A percentile compares a stretch with the other conserved stretches of the same genome.
Conservation (phyloP, 37 sponge, comb jelly and placozoan species). For the Mnemiopsis leidyi region DNA sequence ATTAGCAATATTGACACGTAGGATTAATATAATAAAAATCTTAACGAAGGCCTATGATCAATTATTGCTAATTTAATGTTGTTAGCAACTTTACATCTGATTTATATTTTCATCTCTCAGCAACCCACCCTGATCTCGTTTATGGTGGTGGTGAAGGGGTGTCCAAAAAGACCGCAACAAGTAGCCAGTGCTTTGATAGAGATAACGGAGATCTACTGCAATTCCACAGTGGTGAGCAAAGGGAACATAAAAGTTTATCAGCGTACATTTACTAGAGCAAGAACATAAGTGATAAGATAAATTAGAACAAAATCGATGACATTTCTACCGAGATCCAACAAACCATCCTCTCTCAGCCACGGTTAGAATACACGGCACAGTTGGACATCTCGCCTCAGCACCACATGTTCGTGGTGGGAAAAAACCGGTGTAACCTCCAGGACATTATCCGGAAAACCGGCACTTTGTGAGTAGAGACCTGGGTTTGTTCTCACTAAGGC, state of each 20-base stretch:
- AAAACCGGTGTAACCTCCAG: conserved; percentile 32
- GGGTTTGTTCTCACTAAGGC: too few relatives aligned
- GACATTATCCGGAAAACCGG: conserved; percentile 7
- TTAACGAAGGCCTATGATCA: too few relatives aligned
- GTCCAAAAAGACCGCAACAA: conserved; percentile 61
- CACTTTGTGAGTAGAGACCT: conserved; percentile 25
- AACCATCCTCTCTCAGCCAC: neutral
- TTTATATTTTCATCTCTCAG: too few relatives aligned
- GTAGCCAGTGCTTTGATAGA: conserved; percentile 20
- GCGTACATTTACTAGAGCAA: too few relatives aligned
- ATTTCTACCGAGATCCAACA: too few relatives aligned
- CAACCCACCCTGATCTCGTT: conserved; percentile 22
- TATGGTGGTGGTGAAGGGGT: conserved; percentile 45
- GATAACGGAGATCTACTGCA: conserved; percentile 19
- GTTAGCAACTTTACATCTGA: too few relatives aligned
- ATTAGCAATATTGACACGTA: too few relatives aligned
- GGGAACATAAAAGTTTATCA: too few relatives aligned
- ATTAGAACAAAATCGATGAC: too few relatives aligned
- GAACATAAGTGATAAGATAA: too few relatives aligned
- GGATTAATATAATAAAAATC: too few relatives aligned
- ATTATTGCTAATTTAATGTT: too few relatives aligned
- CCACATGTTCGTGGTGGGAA: conserved; percentile 43
- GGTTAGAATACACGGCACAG: conserved; percentile 38
- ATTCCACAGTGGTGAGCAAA: neutral
- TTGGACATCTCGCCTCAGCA: conserved; percentile 52